phyloP scores from a whole-genome alignment of 2,113 vertebrate species.

The Oceanodroma tethys region DNA sequence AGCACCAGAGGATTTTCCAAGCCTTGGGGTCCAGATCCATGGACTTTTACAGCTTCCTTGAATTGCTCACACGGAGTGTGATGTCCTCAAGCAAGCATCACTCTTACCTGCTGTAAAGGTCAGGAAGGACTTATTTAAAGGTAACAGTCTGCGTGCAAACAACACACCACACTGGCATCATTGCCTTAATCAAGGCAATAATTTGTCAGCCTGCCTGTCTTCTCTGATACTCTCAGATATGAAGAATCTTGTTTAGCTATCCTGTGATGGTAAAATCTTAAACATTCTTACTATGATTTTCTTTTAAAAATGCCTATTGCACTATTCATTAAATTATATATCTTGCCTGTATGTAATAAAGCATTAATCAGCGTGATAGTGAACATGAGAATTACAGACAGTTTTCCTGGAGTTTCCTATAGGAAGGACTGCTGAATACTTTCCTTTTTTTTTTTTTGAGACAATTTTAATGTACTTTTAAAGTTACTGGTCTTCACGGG shows the following conservation, averaged over 20 bases:
- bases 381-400: not conserved
- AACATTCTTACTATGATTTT: not conserved
- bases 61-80: not conserved
- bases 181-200: not conserved
- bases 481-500: not conserved
- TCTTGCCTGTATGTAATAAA: not conserved
- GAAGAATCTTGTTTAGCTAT: not conserved
- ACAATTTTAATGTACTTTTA: not conserved
- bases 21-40: slow-evolving; percentile 9
- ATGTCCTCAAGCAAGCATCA: slow-evolving; percentile 9
- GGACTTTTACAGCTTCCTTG: not conserved
- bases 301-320: not conserved
- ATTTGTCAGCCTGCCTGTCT: not conserved
- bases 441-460: not conserved
- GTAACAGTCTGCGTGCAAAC: not conserved
- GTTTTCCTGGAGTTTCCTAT: not conserved
- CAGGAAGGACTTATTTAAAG: not conserved
- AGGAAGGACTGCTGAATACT: not conserved
- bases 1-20: slow-evolving; percentile 26
- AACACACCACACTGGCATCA: not conserved
- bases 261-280: not conserved
- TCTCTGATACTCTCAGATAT: not conserved
- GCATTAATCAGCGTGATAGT: not conserved
- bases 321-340: not conserved
- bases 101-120: not conserved